phyloP scores from a whole-genome alignment of 2,888 invertebrate genomes.

The Cephonodes hylas region DNA sequence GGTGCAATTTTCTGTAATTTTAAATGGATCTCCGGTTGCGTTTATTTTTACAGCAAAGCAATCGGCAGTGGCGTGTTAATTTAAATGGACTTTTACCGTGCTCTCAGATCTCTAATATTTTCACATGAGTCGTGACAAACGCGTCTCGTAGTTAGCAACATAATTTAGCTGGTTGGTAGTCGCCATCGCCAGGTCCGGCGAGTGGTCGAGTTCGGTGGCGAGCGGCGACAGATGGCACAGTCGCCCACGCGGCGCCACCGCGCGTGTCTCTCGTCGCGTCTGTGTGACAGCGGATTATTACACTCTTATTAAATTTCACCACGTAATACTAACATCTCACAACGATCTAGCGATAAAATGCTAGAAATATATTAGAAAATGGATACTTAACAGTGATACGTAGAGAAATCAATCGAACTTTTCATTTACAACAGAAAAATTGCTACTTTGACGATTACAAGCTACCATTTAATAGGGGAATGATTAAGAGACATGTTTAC shows the following conservation, averaged over 20 bases:
- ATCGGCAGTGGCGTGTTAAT: neutral
- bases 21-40: neutral
- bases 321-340: too few species aligned
- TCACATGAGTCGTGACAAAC: neutral
- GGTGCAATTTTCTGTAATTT: neutral
- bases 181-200: conserved; percentile 19
- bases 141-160: conserved; percentile 15
- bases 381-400: too few species aligned
- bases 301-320: too few species aligned
- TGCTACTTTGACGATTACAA: too few species aligned
- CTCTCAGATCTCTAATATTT: conserved; percentile 1
- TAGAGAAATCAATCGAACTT: too few species aligned
- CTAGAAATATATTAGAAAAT: too few species aligned
- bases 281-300: neutral
- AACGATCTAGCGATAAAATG: too few species aligned
- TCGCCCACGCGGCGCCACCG: conserved; percentile 65
- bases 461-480: too few species aligned
- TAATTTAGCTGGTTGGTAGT: conserved; percentile 28
- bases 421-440: too few species aligned
- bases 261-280: neutral
- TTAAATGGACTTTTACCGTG: conserved; percentile 10
- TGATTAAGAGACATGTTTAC: too few species aligned
- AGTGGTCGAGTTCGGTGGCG: conserved; percentile 22
- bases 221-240: conserved; percentile 61
- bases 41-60: neutral